Conservation (phyloP, 2,797 vertebrate genomes). For the Enteromius afrohamiltoni region DNA sequence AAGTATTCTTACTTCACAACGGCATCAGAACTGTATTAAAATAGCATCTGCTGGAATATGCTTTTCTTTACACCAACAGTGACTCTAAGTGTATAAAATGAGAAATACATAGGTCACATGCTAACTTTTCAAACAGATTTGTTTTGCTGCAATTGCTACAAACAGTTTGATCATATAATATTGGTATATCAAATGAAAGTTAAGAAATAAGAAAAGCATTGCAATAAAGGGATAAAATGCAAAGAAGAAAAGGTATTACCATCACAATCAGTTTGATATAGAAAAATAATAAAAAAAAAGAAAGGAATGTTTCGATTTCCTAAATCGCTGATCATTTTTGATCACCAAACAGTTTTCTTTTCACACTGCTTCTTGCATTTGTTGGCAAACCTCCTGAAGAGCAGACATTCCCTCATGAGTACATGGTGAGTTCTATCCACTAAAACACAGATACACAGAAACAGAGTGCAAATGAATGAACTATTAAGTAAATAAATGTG, state of each 20-base stretch:
- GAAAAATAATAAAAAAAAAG: neutral
- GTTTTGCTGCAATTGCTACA: neutral
- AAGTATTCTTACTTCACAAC: neutral
- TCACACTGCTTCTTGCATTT: neutral
- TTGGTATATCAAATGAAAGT: neutral
- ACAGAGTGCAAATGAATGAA: neutral
- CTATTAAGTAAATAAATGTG: neutral
- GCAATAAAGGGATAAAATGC: neutral
- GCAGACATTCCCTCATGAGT: slow-evolving; percentile 11
- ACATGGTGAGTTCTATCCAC: slow-evolving; percentile 36
- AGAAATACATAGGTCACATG: neutral
- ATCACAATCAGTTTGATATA: neutral
- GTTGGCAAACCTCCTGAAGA: neutral
- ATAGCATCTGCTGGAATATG: neutral
- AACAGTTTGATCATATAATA: neutral
- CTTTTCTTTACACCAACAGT: neutral
- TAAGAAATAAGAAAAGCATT: neutral
- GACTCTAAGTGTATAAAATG: neutral
- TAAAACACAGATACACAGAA: slow-evolving; percentile 20
- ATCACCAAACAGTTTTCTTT: neutral
- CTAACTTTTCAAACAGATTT: neutral
- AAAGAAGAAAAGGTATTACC: neutral
- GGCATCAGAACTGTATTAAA: neutral
- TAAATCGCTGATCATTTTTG: neutral
- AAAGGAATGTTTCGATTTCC: neutral